Conservation (phyloP, 2,797 vertebrate genomes). For the Phylloscopus collybita region DNA sequence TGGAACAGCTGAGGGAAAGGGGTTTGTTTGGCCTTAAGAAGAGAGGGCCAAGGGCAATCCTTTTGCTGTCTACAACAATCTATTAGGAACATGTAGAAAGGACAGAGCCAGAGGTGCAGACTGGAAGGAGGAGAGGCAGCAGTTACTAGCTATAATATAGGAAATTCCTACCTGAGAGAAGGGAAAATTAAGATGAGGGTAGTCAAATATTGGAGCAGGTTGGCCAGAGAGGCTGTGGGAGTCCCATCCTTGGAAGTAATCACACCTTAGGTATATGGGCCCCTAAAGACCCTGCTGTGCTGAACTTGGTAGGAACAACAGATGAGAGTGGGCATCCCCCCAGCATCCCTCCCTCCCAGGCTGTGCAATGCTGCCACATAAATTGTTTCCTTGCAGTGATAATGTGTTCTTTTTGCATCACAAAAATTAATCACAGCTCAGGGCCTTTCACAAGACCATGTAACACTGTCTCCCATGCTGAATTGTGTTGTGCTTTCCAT, state of each 20-base stretch:
- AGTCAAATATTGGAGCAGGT: not conserved
- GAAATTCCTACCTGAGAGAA: not conserved
- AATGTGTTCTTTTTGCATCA: not conserved
- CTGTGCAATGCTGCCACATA: not conserved
- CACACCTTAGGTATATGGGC: not conserved
- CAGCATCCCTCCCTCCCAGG: not conserved
- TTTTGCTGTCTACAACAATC: not conserved
- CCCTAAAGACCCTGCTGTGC: not conserved
- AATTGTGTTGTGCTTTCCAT: not conserved
- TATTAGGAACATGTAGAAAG: not conserved
- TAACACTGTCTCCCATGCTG: not conserved
- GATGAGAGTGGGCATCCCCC: not conserved
- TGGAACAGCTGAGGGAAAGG: not conserved
- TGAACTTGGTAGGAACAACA: not conserved
- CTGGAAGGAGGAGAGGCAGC: not conserved
- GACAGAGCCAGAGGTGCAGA: not conserved
- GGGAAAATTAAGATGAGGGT: not conserved
- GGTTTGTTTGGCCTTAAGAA: not conserved
- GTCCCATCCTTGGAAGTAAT: not conserved
- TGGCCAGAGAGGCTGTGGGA: not conserved
- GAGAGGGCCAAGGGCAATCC: rapidly evolving
- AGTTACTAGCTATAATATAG: not conserved
- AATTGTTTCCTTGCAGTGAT: not conserved
- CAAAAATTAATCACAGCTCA: not conserved
- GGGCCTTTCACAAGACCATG: not conserved